phyloP scores from a whole-genome alignment of 2,113 vertebrate genomes.

The Aramus guarauna region DNA sequence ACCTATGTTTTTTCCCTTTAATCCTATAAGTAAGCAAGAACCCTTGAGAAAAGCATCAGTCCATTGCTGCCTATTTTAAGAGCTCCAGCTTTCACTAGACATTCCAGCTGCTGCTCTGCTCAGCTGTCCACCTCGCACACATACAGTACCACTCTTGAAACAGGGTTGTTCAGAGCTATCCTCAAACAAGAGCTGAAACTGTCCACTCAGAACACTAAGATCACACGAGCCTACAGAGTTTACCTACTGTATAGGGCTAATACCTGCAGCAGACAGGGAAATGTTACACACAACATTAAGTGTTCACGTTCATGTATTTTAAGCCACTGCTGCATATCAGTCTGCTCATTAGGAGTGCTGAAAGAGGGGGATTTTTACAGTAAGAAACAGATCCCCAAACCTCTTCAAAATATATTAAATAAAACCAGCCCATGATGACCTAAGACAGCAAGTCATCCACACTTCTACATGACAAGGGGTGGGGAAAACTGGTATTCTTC shows the following conservation, averaged over 20 bases:
- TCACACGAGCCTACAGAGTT: background rate
- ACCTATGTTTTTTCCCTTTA: background rate
- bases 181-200: background rate
- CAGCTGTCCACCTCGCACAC: background rate
- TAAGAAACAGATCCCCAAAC: background rate
- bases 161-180: background rate
- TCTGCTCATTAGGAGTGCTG: background rate
- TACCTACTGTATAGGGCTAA: background rate
- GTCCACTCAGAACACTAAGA: background rate
- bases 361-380: background rate
- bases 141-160: background rate
- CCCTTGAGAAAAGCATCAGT: background rate
- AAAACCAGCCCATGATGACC: background rate
- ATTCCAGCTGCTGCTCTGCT: background rate
- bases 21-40: background rate
- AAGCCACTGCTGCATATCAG: background rate
- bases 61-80: background rate
- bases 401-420: background rate
- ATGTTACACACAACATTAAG: background rate
- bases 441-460: background rate
- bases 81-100: background rate
- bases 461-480: background rate
- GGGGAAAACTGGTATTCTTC: background rate
- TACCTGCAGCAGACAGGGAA: background rate
- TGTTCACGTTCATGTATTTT: background rate